Conservation (phyloP, 64 coral and sea anemone species). For the Montipora foliosa region DNA sequence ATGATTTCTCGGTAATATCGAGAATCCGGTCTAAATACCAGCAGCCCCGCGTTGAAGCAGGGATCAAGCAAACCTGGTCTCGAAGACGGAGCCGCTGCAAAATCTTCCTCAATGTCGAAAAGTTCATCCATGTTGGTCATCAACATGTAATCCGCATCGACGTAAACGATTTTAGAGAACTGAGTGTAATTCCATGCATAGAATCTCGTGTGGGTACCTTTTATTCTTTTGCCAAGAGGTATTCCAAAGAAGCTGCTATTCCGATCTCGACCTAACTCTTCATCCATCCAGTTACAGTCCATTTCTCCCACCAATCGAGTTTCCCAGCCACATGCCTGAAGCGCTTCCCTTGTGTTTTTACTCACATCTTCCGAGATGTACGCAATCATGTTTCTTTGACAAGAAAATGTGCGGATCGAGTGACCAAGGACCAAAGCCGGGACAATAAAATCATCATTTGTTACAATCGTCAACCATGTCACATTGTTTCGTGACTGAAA, state of each 20-base stretch:
- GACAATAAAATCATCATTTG: constrained; percentile 53
- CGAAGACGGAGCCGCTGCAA: constrained; percentile 80
- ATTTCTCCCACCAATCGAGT: constrained; percentile 76
- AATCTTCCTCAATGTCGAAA: constrained; percentile 73
- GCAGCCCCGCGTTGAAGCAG: constrained; percentile 90
- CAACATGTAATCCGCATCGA: constrained; percentile 73
- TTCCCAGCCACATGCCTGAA: constrained; percentile 62
- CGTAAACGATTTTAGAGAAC: constrained; percentile 84
- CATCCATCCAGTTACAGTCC: constrained; percentile 94
- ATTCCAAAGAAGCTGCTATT: background rate
- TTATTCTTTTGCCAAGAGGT: background rate
- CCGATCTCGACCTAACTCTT: constrained; percentile 58
- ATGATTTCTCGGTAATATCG: constrained; percentile 74
- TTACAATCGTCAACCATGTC: constrained; percentile 68
- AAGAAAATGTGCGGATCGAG: constrained; percentile 73
- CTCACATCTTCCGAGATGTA: constrained; percentile 54
- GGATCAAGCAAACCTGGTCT: constrained; percentile 89
- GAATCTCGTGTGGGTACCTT: constrained; percentile 88
- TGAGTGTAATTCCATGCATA: constrained; percentile 89
- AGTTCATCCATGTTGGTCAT: constrained; percentile 90
- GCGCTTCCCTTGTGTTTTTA: background rate
- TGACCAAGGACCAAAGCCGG: constrained; percentile 61
- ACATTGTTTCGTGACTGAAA: background rate
- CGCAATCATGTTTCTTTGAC: constrained; percentile 72
- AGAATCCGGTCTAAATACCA: constrained; percentile 79